These are phyloP conservation scores for Rhyacophila brunnea DNA, from an alignment of 1,140 invertebrate species.

Conservation along the genomic window DNA sequence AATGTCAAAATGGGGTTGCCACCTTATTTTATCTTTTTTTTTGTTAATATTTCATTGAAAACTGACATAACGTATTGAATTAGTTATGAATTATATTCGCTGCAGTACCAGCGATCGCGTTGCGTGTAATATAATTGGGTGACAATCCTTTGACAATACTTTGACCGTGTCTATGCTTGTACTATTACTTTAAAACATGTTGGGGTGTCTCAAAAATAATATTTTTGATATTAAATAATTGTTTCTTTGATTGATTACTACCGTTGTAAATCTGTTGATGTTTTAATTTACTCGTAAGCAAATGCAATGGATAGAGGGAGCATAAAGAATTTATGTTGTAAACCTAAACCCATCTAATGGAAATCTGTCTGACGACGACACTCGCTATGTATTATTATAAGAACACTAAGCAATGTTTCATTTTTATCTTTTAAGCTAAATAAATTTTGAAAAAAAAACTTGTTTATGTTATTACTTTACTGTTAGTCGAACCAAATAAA, in stretches of 20 bases:
- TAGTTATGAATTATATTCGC: too few relatives aligned
- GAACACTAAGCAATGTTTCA: constrained; percentile 34
- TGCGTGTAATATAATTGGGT: too few relatives aligned
- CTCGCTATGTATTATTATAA: constrained; percentile 31
- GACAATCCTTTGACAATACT: too few relatives aligned
- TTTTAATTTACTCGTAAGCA: constrained; percentile 15
- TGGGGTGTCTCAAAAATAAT: too few relatives aligned
- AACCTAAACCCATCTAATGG: constrained; percentile 28
- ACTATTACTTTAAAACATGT: too few relatives aligned
- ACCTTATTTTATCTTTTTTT: too few relatives aligned
- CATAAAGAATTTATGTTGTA: constrained; percentile 21
- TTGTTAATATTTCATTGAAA: too few relatives aligned
- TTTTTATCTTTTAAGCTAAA: constrained; percentile 35
- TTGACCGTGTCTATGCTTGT: too few relatives aligned
- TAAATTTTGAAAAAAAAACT: constrained; percentile 30
- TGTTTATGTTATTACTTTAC: constrained; percentile 1
- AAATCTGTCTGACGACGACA: constrained; percentile 18
- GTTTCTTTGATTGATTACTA: constrained; percentile 10
- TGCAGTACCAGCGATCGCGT: too few relatives aligned
- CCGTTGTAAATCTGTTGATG: constrained; percentile 16
- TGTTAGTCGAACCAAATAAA: too few relatives aligned
- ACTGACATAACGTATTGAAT: too few relatives aligned
- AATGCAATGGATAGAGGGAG: constrained; percentile 6
- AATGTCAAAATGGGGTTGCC: too few relatives aligned
- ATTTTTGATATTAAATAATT: constrained; percentile 1